Conservation (phyloP, 2,797 vertebrate species). For the Rhinichthys osculus region DNA sequence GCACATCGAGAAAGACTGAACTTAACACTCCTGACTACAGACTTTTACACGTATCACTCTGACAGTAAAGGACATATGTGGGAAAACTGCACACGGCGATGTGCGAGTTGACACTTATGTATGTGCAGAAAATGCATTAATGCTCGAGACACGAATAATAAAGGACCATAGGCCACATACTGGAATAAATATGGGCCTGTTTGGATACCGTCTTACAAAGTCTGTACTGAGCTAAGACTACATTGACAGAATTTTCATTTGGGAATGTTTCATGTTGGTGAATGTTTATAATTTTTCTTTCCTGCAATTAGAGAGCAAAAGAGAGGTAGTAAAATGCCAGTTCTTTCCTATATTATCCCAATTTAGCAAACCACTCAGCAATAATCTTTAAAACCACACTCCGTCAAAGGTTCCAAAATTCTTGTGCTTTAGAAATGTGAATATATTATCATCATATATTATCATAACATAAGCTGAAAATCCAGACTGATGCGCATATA, state of each 20-base stretch:
- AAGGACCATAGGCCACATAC: not conserved
- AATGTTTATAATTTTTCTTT: not conserved
- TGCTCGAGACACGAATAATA: not conserved
- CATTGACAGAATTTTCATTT: not conserved
- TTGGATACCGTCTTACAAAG: not conserved
- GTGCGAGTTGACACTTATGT: not conserved
- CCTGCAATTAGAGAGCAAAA: not conserved
- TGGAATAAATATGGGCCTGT: not conserved
- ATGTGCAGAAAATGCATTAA: not conserved
- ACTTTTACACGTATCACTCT: constrained; percentile 58
- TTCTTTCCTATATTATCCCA: constrained; percentile 55
- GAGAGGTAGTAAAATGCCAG: constrained; percentile 48
- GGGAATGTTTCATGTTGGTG: not conserved
- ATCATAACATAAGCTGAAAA: not conserved
- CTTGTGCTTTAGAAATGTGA: not conserved
- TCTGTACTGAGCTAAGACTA: not conserved
- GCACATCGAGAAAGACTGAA: constrained; percentile 55
- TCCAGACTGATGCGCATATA: not conserved
- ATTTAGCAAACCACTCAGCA: constrained; percentile 43
- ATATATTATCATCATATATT: not conserved
- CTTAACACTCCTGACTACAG: constrained; percentile 49
- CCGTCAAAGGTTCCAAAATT: constrained; percentile 49
- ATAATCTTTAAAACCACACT: constrained; percentile 47
- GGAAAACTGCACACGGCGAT: constrained; percentile 36
- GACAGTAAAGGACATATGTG: constrained; percentile 53